Percentiles rank a stretch among this genome's conserved stretches.
phyloP scores from a whole-genome alignment of 2,797 vertebrate genomes.

The Malurus leucopterus region DNA sequence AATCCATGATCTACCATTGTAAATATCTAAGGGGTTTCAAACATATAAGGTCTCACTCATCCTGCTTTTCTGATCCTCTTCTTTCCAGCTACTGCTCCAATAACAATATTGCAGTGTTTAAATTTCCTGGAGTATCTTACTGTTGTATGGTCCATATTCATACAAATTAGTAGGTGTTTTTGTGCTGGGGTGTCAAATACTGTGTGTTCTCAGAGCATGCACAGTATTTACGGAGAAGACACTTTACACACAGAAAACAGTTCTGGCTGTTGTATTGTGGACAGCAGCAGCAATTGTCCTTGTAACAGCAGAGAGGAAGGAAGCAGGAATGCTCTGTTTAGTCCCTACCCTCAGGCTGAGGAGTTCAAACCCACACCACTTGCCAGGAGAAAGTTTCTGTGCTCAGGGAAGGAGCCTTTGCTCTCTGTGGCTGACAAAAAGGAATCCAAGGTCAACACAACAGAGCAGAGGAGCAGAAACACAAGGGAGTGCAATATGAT shows the following conservation, averaged over 20 bases:
- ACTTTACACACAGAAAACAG: background rate
- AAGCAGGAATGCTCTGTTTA: background rate
- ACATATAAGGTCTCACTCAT: background rate
- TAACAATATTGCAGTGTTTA: background rate
- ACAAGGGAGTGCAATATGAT: rapidly evolving
- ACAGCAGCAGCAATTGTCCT: background rate
- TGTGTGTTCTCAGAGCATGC: background rate
- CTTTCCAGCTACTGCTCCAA: background rate
- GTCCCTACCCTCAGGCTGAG: background rate
- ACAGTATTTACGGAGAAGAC: background rate
- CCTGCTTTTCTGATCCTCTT: background rate
- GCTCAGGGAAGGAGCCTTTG: background rate
- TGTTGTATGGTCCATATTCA: background rate
- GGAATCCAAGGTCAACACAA: background rate
- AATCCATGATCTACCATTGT: background rate
- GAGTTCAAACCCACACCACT: background rate
- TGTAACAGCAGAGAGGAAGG: background rate
- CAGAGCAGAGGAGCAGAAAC: background rate
- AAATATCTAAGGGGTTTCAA: background rate
- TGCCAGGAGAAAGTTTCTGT: background rate
- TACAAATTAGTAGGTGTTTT: background rate
- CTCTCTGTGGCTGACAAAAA: background rate
- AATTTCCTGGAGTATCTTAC: background rate
- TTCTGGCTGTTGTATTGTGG: background rate
- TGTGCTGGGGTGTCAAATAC: background rate